Evolutionary conservation across 2,113 vertebrate genomes (phyloP).

Genomic region (Ascaphus truei): DNA sequence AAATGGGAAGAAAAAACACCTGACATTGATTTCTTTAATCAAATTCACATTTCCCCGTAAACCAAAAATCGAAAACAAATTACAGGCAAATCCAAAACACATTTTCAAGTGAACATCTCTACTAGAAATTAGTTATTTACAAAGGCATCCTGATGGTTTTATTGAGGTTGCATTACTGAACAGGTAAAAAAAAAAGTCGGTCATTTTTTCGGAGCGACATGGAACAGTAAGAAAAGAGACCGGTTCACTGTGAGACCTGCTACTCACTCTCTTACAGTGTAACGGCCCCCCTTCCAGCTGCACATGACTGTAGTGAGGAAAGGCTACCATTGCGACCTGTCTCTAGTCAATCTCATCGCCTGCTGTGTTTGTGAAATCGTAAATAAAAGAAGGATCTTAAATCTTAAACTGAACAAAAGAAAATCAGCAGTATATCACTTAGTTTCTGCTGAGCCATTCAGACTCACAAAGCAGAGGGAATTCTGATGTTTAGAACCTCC

Average conservation of each 20-base stretch:
- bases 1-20: too few relatives aligned
- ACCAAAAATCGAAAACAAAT: too few relatives aligned
- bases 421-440: not conserved
- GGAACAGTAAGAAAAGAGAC: conserved; percentile 91
- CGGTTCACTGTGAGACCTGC: conserved; percentile 98
- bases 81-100: too few relatives aligned
- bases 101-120: too few relatives aligned
- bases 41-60: too few relatives aligned
- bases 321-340: not conserved
- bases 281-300: conserved; percentile 91
- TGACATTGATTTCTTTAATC: too few relatives aligned
- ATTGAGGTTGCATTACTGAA: too few relatives aligned
- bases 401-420: not conserved
- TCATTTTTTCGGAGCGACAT: conserved; percentile 35
- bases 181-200: too few relatives aligned
- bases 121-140: too few relatives aligned
- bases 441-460: not conserved
- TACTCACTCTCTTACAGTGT: conserved; percentile 99
- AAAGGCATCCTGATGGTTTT: too few relatives aligned
- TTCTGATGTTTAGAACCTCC: not conserved
- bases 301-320: conserved; percentile 28
- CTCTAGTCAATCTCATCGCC: not conserved
- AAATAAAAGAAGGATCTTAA: not conserved
- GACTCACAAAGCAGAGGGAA: not conserved
- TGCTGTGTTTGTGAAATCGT: not conserved